Percentiles rank a stretch among this genome's conserved stretches.
phyloP scores from a whole-genome alignment of 2,113 vertebrate species.

The Platysternon megacephalum region DNA sequence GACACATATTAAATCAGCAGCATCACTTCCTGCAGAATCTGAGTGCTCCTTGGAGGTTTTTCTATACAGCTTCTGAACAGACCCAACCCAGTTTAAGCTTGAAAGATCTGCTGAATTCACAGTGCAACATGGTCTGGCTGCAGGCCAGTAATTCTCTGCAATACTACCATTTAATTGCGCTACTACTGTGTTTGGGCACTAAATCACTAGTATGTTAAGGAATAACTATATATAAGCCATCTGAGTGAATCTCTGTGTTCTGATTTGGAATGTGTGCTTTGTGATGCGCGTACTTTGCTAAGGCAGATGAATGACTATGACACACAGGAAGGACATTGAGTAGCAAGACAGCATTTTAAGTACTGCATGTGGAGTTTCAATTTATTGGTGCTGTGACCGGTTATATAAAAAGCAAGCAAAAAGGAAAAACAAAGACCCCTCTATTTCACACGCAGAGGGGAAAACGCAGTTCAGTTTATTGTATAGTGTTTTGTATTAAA shows the following conservation, averaged over 20 bases:
- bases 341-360: not conserved
- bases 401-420: not conserved
- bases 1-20: rapidly evolving
- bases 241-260: not conserved
- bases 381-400: not conserved
- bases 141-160: not conserved
- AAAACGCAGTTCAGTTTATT: not conserved
- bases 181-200: not conserved
- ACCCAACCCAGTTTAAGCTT: not conserved
- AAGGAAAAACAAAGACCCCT: not conserved
- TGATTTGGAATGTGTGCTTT: not conserved
- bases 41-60: not conserved
- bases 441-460: rapidly evolving
- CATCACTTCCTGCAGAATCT: not conserved
- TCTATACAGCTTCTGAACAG: not conserved
- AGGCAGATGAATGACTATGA: not conserved
- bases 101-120: not conserved
- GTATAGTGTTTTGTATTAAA: not conserved
- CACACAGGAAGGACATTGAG: not conserved
- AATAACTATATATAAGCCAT: not conserved
- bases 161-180: not conserved
- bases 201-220: not conserved
- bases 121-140: not conserved
- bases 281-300: not conserved
- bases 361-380: not conserved